Evolutionary conservation across 1,140 invertebrate genomes (phyloP).

Genomic region (Drosophila prosaltans): DNA sequence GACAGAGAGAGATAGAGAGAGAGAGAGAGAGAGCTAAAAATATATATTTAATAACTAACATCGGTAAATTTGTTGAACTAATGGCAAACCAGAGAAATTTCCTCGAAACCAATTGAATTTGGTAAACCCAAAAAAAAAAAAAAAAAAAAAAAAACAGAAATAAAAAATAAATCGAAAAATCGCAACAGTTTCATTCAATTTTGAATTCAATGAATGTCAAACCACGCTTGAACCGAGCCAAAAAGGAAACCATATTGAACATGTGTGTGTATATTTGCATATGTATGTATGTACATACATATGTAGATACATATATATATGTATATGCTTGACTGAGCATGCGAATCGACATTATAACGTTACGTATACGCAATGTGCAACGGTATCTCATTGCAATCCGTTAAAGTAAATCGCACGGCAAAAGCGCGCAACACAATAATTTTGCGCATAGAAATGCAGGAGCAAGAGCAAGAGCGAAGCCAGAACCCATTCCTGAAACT

Average conservation of each 20-base stretch:
- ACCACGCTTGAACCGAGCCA: slow-evolving; percentile 53
- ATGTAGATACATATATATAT: background rate
- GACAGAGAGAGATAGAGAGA: background rate
- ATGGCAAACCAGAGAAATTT: slow-evolving; percentile 1
- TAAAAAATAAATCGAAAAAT: slow-evolving; percentile 33
- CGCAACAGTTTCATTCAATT: slow-evolving; percentile 37
- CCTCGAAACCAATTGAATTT: slow-evolving; percentile 4
- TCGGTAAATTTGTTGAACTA: background rate
- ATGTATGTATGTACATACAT: slow-evolving; percentile 8
- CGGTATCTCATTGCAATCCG: slow-evolving; percentile 64
- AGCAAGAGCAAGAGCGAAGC: background rate
- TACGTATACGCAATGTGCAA: slow-evolving; percentile 70
- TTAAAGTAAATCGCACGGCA: slow-evolving; percentile 71
- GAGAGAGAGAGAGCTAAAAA: background rate
- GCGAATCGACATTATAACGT: slow-evolving; percentile 44
- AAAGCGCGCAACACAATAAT: slow-evolving; percentile 60
- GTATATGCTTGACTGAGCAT: slow-evolving; percentile 59
- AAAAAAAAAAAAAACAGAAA: background rate
- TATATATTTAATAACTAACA: too few relatives aligned
- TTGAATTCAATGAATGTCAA: slow-evolving; percentile 66
- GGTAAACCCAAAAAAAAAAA: background rate
- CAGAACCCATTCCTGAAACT: background rate
- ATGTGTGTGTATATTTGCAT: slow-evolving; percentile 29
- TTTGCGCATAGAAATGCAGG: slow-evolving; percentile 44
- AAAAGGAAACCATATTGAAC: slow-evolving; percentile 48